phyloP scores from a whole-genome alignment of 2,888 invertebrate species.

The Falcaria lacertinaria region DNA sequence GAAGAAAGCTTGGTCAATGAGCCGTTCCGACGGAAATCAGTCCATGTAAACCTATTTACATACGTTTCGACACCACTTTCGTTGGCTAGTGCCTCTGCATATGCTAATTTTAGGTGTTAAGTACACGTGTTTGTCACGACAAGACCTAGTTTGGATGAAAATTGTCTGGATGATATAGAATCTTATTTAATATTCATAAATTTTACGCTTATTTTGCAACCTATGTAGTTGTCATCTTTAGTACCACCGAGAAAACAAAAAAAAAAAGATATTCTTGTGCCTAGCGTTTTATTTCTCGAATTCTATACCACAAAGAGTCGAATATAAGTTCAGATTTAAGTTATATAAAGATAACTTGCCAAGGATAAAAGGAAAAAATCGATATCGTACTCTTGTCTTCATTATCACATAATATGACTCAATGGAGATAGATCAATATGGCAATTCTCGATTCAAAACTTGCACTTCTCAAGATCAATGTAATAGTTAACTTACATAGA shows the following conservation, averaged over 20 bases:
- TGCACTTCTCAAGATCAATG: slow-evolving; percentile 1
- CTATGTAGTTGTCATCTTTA: too few species aligned
- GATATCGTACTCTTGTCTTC: too few species aligned
- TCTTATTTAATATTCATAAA: too few species aligned
- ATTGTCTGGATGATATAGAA: too few species aligned
- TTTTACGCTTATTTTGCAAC: too few species aligned
- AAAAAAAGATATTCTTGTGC: too few species aligned
- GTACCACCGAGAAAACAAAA: too few species aligned
- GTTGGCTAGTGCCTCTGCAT: too few species aligned
- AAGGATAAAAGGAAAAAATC: too few species aligned
- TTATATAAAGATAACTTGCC: too few species aligned
- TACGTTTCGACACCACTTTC: slow-evolving; percentile 28
- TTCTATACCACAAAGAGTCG: neutral
- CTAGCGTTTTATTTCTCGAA: too few species aligned
- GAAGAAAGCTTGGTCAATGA: slow-evolving; percentile 16
- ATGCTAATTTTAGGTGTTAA: slow-evolving; percentile 20
- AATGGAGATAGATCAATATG: neutral
- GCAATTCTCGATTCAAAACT: neutral
- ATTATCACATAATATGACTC: neutral
- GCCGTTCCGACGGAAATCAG: slow-evolving; percentile 33
- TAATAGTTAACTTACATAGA: neutral
- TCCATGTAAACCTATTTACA: slow-evolving; percentile 34
- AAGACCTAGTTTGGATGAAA: neutral
- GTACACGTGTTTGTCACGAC: slow-evolving; percentile 7
- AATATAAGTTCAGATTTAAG: neutral